These are phyloP conservation scores for Drosophila orena DNA, from an alignment of 1,140 invertebrate species.

Conservation along the genomic window DNA sequence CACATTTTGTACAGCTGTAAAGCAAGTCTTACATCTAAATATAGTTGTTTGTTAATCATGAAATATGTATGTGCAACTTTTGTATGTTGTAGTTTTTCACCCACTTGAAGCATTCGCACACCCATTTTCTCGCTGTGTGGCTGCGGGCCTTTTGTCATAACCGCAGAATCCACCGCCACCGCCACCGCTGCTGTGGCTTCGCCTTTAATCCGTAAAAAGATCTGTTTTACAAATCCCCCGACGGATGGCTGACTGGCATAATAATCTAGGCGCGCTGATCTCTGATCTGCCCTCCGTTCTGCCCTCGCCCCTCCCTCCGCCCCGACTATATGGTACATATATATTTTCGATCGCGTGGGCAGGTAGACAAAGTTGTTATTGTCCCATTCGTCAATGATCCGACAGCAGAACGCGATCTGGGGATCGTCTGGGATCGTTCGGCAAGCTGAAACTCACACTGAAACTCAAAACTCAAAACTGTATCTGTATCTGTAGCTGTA, in stretches of 20 bases:
- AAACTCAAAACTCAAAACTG: slow-evolving; percentile 11
- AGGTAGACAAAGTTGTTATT: slow-evolving; percentile 60
- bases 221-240: slow-evolving; percentile 75
- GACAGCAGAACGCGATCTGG: slow-evolving; percentile 36
- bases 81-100: background rate
- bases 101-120: background rate
- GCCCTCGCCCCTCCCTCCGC: background rate
- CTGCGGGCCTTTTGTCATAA: slow-evolving; percentile 46
- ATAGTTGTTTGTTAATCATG: no score
- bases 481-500: no score
- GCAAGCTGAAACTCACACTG: slow-evolving; percentile 8
- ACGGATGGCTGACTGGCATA: slow-evolving; percentile 42
- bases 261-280: slow-evolving; percentile 79
- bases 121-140: slow-evolving; percentile 5
- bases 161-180: slow-evolving; percentile 43
- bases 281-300: slow-evolving; percentile 42
- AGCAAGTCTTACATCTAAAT: no score
- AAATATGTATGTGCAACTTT: no score
- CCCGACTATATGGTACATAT: slow-evolving; percentile 1
- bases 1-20: no score
- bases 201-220: slow-evolving; percentile 79
- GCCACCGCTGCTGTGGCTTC: slow-evolving; percentile 52
- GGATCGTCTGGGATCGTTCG: slow-evolving; percentile 27
- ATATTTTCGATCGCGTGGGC: slow-evolving; percentile 64
- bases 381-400: slow-evolving; percentile 54